Conservation (phyloP, 2,113 vertebrate genomes). For the Elaphurus davidianus region DNA sequence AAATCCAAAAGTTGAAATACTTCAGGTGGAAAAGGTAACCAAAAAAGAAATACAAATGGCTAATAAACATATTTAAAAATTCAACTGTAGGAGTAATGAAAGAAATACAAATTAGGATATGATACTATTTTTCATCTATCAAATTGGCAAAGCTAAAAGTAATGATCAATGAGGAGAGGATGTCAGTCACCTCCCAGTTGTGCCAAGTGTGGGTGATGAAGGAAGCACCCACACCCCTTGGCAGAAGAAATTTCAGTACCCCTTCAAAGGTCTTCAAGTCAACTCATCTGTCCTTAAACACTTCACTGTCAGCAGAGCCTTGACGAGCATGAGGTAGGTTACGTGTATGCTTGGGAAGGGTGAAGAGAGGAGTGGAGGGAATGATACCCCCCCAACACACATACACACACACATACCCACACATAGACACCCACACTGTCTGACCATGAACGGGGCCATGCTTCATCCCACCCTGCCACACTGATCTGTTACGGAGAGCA, state of each 20-base stretch:
- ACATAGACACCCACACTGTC: too few relatives aligned
- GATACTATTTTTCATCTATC: neutral
- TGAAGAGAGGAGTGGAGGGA: too few relatives aligned
- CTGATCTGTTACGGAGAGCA: neutral
- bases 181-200: neutral
- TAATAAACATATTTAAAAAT: neutral
- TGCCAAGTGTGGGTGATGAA: neutral
- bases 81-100: neutral
- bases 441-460: neutral
- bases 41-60: neutral
- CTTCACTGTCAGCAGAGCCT: neutral
- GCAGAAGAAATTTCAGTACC: neutral
- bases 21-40: neutral
- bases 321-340: rapidly evolving
- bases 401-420: too few relatives aligned
- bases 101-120: neutral
- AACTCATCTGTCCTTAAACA: neutral
- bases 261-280: neutral
- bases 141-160: neutral
- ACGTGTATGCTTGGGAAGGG: neutral
- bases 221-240: neutral
- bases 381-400: neutral
- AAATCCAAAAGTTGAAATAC: neutral
- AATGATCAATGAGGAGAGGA: neutral
- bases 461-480: neutral